Conservation (phyloP, 2,888 invertebrate species). For the Noctua pronuba region DNA sequence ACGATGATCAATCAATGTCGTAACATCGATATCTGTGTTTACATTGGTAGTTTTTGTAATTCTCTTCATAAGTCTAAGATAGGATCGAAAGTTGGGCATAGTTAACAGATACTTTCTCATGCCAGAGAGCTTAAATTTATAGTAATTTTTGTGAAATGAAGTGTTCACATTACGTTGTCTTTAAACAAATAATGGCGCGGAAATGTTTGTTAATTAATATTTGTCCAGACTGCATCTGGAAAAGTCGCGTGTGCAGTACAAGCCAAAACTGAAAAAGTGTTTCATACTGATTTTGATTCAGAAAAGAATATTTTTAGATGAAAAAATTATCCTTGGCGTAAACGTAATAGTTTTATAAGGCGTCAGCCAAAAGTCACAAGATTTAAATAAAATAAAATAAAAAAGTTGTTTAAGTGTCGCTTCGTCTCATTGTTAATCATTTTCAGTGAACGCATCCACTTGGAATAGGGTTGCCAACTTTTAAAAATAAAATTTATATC, state of each 20-base stretch:
- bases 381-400: conserved; percentile 48
- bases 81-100: conserved; percentile 28
- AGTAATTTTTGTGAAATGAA: not conserved
- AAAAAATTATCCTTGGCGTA: conserved; percentile 14
- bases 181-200: not conserved
- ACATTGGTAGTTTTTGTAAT: conserved; percentile 31
- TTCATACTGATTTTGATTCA: conserved; percentile 18
- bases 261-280: conserved; percentile 12
- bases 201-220: not conserved
- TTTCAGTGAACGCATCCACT: conserved; percentile 59
- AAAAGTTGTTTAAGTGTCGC: conserved; percentile 47
- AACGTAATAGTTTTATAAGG: conserved; percentile 43
- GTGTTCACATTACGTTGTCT: not conserved
- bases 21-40: conserved; percentile 44
- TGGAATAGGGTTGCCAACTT: conserved; percentile 64
- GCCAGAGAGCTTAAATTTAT: not conserved
- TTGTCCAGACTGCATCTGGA: not conserved
- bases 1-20: conserved; percentile 48
- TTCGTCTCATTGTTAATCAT: conserved; percentile 57
- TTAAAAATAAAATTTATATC: conserved; percentile 53
- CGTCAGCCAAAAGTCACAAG: conserved; percentile 45
- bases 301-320: conserved; percentile 26
- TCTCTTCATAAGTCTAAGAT: conserved; percentile 16
- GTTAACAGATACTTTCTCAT: conserved; percentile 17
- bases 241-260: not conserved